Percentiles rank a stretch among this genome's conserved stretches.
phyloP scores from a whole-genome alignment of 2,888 invertebrate species.

The Junonia oenone region DNA sequence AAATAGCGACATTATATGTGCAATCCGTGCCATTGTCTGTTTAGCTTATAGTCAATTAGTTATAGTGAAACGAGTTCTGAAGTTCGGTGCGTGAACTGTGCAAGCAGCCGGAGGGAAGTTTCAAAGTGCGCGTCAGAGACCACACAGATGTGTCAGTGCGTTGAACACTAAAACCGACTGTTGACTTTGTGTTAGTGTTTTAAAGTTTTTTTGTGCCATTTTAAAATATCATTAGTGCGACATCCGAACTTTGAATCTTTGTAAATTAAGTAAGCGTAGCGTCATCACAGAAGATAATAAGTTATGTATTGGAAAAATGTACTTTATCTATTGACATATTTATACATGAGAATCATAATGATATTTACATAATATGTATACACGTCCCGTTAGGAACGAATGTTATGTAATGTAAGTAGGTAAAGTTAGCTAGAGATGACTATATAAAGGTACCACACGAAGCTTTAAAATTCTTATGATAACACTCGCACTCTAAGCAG shows the following conservation, averaged over 20 bases:
- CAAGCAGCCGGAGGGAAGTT: conserved; percentile 37
- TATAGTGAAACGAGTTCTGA: conserved; percentile 34
- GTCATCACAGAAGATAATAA: conserved; percentile 74
- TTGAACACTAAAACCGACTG: conserved; percentile 59
- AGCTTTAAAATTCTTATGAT: conserved; percentile 80
- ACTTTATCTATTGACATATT: conserved; percentile 76
- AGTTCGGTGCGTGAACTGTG: conserved; percentile 38
- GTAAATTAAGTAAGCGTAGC: conserved; percentile 69
- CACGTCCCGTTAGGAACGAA: conserved; percentile 80
- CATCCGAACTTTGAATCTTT: conserved; percentile 79
- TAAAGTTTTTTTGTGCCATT: conserved; percentile 80
- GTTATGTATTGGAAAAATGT: conserved; percentile 71
- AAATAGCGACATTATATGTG: conserved; percentile 70
- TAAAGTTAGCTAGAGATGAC: conserved; percentile 72
- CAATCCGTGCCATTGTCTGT: conserved; percentile 79
- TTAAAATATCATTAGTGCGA: conserved; percentile 75
- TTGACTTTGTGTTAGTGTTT: conserved; percentile 78
- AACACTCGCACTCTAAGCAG: conserved; percentile 76
- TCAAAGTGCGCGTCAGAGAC: conserved; percentile 43
- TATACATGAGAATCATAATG: conserved; percentile 71
- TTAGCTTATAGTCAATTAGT: conserved; percentile 76
- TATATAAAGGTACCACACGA: conserved; percentile 75
- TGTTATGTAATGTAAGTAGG: conserved; percentile 73
- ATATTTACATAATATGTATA: conserved; percentile 78
- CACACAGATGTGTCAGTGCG: conserved; percentile 51